phyloP scores from a whole-genome alignment of 2,797 vertebrate species.

The Chrosomus eos region DNA sequence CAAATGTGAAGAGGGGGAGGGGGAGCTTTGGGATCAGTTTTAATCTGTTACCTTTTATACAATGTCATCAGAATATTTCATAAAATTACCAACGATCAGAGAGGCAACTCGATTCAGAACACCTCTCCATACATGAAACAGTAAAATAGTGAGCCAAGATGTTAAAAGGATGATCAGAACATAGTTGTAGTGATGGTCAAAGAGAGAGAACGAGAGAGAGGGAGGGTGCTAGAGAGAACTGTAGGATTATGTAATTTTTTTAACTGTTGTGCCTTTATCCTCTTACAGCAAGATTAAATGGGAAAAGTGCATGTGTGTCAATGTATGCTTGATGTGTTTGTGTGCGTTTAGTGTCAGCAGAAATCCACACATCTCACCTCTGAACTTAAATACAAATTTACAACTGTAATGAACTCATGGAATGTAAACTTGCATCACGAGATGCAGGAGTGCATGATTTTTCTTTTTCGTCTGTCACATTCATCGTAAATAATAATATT shows the following conservation, averaged over 20 bases:
- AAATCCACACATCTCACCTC: constrained; percentile 1
- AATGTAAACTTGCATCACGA: not conserved
- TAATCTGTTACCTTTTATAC: constrained; percentile 50
- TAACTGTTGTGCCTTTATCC: constrained; percentile 69
- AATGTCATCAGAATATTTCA: constrained; percentile 24
- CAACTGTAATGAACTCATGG: not conserved
- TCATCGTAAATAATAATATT: not conserved
- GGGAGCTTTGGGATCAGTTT: constrained; percentile 49
- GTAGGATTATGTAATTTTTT: constrained; percentile 71
- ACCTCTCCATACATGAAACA: constrained; percentile 12
- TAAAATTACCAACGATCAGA: constrained; percentile 7
- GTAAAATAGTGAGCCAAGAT: constrained; percentile 22
- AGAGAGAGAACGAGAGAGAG: constrained; percentile 4
- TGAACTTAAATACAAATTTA: not conserved
- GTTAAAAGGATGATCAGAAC: constrained; percentile 8
- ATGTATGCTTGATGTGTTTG: constrained; percentile 30
- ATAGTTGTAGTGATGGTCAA: constrained; percentile 16
- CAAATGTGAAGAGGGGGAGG: not conserved
- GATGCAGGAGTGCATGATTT: not conserved
- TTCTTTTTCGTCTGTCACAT: not conserved
- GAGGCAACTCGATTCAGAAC: not conserved
- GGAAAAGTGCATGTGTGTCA: constrained; percentile 64
- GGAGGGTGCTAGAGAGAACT: constrained; percentile 37
- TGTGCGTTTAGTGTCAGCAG: not conserved
- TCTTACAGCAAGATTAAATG: constrained; percentile 76